Conservation (phyloP, 2,888 invertebrate species). For the Mythimna lalbum region DNA sequence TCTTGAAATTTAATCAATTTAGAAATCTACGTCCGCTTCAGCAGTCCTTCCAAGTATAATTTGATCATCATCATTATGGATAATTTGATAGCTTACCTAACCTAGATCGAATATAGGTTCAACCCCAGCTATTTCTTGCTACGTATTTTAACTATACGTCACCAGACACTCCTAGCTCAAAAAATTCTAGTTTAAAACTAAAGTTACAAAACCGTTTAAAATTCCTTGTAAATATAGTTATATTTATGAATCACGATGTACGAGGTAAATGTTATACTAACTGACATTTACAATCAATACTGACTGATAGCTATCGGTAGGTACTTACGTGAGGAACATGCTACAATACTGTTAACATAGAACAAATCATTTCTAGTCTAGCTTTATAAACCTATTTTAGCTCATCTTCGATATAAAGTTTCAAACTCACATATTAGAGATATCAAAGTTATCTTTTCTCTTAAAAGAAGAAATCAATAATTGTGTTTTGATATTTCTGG, state of each 20-base stretch:
- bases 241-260: constrained; percentile 42
- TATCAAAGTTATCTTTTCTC: neutral
- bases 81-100: neutral
- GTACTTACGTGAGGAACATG: constrained; percentile 26
- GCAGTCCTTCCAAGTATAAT: too few relatives aligned
- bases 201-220: constrained; percentile 34
- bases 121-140: neutral
- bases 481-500: too few relatives aligned
- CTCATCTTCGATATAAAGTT: neutral
- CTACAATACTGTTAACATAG: constrained; percentile 5
- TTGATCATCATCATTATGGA: neutral
- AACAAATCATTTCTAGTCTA: constrained; percentile 2
- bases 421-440: neutral
- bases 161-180: constrained; percentile 20
- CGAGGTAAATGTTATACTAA: constrained; percentile 42
- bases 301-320: constrained; percentile 32
- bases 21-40: neutral
- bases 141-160: neutral
- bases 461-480: neutral
- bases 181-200: constrained; percentile 37
- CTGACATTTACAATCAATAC: constrained; percentile 54
- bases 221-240: constrained; percentile 26
- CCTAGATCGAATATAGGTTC: too few relatives aligned
- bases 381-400: neutral
- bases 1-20: neutral